A percentile compares a stretch with the other conserved stretches of the same genome.
Evolutionary conservation across 2,797 vertebrate genomes (phyloP).

Genomic region (Cyprinella venusta): DNA sequence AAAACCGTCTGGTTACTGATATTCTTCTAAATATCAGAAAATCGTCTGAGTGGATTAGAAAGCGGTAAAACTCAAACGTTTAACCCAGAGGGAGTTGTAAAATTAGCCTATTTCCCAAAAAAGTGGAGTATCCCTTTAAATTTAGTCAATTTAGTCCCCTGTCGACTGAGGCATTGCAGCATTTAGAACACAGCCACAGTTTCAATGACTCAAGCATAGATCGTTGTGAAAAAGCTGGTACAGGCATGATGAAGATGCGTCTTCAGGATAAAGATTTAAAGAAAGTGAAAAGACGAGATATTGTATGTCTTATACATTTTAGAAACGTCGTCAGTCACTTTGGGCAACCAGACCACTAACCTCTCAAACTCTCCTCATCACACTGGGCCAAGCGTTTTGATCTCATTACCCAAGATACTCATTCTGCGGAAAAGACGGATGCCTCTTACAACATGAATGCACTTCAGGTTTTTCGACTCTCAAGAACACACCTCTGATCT

Average conservation of each 20-base stretch:
- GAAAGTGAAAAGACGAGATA: background rate
- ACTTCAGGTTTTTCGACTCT: conserved; percentile 20
- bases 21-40: too few relatives aligned
- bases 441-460: conserved; percentile 13
- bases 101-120: too few relatives aligned
- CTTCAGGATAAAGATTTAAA: conserved; percentile 13
- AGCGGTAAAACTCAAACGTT: too few relatives aligned
- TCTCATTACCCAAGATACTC: conserved; percentile 14
- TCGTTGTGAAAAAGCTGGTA: background rate
- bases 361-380: conserved; percentile 3
- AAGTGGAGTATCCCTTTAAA: too few relatives aligned
- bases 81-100: too few relatives aligned
- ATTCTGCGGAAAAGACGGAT: conserved; percentile 15
- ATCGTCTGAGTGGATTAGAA: too few relatives aligned
- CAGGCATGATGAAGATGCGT: background rate
- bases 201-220: background rate
- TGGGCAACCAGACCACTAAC: background rate
- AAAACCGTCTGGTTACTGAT: too few relatives aligned
- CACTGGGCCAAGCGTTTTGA: conserved; percentile 1
- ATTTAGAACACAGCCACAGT: background rate
- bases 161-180: background rate
- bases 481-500: conserved; percentile 30
- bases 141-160: background rate
- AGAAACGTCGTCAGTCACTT: background rate
- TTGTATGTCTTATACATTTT: background rate